Base-by-base conservation (phyloP, 2,113 vertebrate genomes). In the Camelus bactrianus region DNA sequence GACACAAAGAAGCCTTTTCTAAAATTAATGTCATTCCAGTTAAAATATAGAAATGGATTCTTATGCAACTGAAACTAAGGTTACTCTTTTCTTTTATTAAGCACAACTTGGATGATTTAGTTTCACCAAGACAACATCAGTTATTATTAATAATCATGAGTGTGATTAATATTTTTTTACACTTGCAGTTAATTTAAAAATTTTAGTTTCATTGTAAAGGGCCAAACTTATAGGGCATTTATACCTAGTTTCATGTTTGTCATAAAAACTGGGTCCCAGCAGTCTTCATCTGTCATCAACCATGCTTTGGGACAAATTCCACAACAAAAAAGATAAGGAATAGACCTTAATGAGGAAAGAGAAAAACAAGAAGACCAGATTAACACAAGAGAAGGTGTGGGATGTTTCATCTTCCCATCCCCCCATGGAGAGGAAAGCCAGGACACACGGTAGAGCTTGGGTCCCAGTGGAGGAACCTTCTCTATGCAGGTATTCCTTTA, bases 31-130 rank as follows among this genome's bases (percentile, higher is more conserved):
- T 92, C 19, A 79, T 79, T 89, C 50, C 46, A 73, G 56, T 48
- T 89, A 73, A 84, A 92, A 89, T 85, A 52, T 42, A 94, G 48
- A 70, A 80, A 84, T 67, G 11, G 14, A 76, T 75, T 93, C 69
- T 82, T 42, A 62, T 26, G 82, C 26, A 87, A 56, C 48, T 17
- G 26, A 93, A 93, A 65, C 12, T 58, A 65, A 91, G 20, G 15
- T 1, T 82, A 24, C 12, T 30, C 52, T n/a, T 60, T 73, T 56
- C 24, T 16, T 67, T 64, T 64, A 72, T 48, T 77, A 91, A 91
- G 65, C 50, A 54, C 75, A 64, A 38, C 15, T 83, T 70, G 65
- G 38, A 67, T 88, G 54, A 82, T 42, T 67, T 15, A 6, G 13
- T 88, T 88, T 91, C 46, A 56, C 46, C 32, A 35, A 91, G 38